Evolutionary conservation across 2,888 invertebrate genomes (phyloP), one percentile per base, ranked within the genome.

Genomic region (Scotopteryx bipunctaria): DNA sequence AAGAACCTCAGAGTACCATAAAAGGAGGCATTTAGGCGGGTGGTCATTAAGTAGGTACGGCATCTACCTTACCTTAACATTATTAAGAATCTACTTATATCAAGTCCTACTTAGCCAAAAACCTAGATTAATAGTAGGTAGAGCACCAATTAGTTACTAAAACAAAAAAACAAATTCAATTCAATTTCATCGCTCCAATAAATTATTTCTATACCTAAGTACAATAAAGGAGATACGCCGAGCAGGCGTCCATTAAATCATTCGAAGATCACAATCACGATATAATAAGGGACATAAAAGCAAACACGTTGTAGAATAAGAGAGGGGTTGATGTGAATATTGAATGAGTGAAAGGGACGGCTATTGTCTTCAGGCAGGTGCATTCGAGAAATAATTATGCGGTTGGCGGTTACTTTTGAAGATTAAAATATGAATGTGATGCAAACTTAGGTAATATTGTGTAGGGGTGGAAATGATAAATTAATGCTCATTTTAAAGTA

Each of bases 211-310:
- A 35, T 16, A 38, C 31, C 57, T 63, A 55, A 61, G 49, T 51
- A 54, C 55, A 50, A 50, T 55, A 62, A 61, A 57, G 55, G 62
- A 63, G 64, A 66, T 49, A 61, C 57, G 56, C 32, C 31, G 41
- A 50, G 32, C 59, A 55, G 59, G 63, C 59, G 61, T 62, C 59
- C 65, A 69, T 69, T 73, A 69, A 69, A 66, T 69, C 62, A 70
- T 69, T 67, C 63, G n/a, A n/a, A 61, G 73, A 73, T 73, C 67
- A 64, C 65, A 67, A 73, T 73, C 71, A 67, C 66, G 55, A 43
- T 57, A 55, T 69, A 70, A 67, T 68, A 70, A 71, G 61, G 59
- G 57, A 54, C 61, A 60, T 63, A 69, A 68, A 67, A 71, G 66
- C 64, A 69, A 66, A 66, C 57, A 69, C 60, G 58, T 65, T 60